Evolutionary conservation across 2,797 vertebrate genomes (phyloP).

Genomic region (Ptychobarbus kaznakovi): DNA sequence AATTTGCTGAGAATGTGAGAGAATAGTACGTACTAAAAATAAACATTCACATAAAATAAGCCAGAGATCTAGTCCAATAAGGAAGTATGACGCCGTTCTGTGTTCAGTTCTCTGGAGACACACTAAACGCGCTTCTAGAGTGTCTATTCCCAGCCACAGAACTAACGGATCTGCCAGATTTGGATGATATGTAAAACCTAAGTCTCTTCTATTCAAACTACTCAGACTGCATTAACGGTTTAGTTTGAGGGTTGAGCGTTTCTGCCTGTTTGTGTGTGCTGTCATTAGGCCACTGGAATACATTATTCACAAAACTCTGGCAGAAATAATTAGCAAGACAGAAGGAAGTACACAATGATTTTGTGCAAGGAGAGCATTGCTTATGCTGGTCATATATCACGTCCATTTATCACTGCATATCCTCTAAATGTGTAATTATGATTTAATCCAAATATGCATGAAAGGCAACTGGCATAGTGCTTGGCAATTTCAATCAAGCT

Average conservation of each 20-base stretch:
- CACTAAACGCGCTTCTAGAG: slow-evolving; percentile 28
- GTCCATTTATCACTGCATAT: slow-evolving; percentile 65
- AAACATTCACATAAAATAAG: slow-evolving; percentile 68
- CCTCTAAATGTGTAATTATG: slow-evolving; percentile 51
- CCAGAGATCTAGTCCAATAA: slow-evolving; percentile 69
- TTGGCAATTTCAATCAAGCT: slow-evolving; percentile 43
- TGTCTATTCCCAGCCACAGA: slow-evolving; percentile 44
- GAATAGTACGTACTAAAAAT: slow-evolving; percentile 52
- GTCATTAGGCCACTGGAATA: slow-evolving; percentile 72
- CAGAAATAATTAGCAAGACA: slow-evolving; percentile 76
- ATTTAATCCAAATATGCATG: slow-evolving; percentile 48
- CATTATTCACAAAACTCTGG: slow-evolving; percentile 71
- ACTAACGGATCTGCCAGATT: slow-evolving; percentile 51
- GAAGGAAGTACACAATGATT: slow-evolving; percentile 71
- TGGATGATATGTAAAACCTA: slow-evolving; percentile 56
- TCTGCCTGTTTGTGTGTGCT: slow-evolving; percentile 33
- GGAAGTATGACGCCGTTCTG: slow-evolving; percentile 39
- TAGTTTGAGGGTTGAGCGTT: slow-evolving; percentile 36
- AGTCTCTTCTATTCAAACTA: slow-evolving; percentile 53
- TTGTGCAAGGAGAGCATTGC: slow-evolving; percentile 52
- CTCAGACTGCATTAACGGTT: slow-evolving; percentile 46
- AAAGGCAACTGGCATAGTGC: slow-evolving; percentile 20
- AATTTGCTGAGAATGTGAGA: slow-evolving; percentile 48
- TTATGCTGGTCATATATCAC: slow-evolving; percentile 71
- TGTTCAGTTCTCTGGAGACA: slow-evolving; percentile 44